Percentiles rank a stretch among this genome's conserved stretches.
Conservation (phyloP, 2,797 vertebrate genomes). For the Cephalopachus bancanus region DNA sequence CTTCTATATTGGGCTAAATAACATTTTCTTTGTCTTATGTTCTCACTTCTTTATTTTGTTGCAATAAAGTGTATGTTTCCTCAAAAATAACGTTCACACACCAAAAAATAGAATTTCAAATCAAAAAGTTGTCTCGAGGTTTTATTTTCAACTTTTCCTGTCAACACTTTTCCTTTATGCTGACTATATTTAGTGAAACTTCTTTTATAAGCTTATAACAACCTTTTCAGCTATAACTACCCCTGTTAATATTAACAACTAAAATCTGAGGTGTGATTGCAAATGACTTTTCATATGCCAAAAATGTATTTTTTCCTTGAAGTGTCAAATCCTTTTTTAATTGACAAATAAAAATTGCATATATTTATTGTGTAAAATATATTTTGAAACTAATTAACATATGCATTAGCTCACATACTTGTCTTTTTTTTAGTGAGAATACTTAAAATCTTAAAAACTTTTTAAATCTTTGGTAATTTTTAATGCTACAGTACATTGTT, state of each 20-base stretch:
- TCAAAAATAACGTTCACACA: conserved; percentile 41
- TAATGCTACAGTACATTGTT: background rate
- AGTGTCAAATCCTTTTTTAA: conserved; percentile 51
- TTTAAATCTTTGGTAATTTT: background rate
- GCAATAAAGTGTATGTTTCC: background rate
- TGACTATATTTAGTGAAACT: conserved; percentile 56
- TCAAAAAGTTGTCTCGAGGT: conserved; percentile 54
- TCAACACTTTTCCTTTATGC: conserved; percentile 54
- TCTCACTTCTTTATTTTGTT: conserved; percentile 53
- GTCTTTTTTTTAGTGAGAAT: background rate
- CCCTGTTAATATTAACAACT: conserved; percentile 37
- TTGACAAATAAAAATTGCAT: background rate
- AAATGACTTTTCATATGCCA: conserved; percentile 58
- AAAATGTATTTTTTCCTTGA: conserved; percentile 63
- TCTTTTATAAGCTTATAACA: background rate
- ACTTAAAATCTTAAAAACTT: background rate
- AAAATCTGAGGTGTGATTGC: background rate
- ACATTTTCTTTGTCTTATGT: conserved; percentile 36
- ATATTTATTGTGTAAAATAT: background rate
- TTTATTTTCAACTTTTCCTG: conserved; percentile 68
- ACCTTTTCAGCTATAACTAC: conserved; percentile 28
- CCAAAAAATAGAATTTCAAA: conserved; percentile 56
- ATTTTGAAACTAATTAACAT: background rate
- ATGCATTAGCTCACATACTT: background rate
- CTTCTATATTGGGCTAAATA: background rate